These are phyloP conservation scores for Coelinius sp. DNA, from an alignment of 2,888 invertebrate genomes.

Conservation along the genomic window DNA sequence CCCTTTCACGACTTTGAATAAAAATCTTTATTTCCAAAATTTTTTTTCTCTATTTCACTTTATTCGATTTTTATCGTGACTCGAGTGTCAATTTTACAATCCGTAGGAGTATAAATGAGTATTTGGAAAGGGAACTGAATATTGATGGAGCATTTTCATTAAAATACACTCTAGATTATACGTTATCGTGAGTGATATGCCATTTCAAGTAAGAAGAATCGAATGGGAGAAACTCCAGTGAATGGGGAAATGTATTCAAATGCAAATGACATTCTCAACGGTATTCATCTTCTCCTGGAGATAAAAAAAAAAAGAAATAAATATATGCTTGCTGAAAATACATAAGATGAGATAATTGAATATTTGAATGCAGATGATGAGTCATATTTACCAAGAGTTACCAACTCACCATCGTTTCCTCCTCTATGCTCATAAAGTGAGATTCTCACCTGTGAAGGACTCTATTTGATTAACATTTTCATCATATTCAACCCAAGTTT, in stretches of 20 bases:
- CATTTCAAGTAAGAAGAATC: neutral
- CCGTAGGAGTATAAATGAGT: neutral
- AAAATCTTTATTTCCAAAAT: constrained; percentile 33
- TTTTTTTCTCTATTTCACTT: constrained; percentile 15
- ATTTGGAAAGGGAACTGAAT: neutral
- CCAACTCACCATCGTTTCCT: neutral
- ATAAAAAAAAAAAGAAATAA: too few relatives aligned
- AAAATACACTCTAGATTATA: neutral
- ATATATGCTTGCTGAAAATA: too few relatives aligned
- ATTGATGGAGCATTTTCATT: neutral
- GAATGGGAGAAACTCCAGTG: too few relatives aligned
- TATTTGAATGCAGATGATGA: constrained; percentile 58
- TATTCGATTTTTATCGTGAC: neutral
- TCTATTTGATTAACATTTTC: constrained; percentile 64
- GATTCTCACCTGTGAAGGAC: constrained; percentile 21
- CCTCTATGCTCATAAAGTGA: neutral
- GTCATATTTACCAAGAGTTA: constrained; percentile 44
- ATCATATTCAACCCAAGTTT: constrained; percentile 53
- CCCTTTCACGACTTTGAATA: constrained; percentile 46
- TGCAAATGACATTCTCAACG: too few relatives aligned
- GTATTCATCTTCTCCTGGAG: too few relatives aligned
- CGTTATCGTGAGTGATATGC: neutral
- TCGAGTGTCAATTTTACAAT: neutral
- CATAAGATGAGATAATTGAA: constrained; percentile 16
- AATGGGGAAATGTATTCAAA: too few relatives aligned